Base-by-base conservation (phyloP, 2,888 invertebrate genomes). In the Portevinia maculata region DNA sequence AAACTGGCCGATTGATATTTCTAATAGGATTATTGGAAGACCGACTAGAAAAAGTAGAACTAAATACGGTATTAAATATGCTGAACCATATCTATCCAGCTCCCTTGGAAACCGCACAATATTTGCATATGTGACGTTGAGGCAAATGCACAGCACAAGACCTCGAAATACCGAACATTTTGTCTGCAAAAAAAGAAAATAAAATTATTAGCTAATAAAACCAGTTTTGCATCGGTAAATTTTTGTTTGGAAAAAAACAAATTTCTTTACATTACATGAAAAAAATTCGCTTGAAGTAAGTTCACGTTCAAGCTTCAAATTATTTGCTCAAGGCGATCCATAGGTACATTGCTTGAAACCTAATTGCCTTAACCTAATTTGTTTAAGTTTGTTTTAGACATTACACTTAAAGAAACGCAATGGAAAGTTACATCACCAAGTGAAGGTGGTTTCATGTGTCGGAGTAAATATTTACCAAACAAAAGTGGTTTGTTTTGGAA, bases 91-190 rank as follows among this genome's bases (percentile, higher is more conserved):
- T 85, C 85, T 88, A 85, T 91, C 90, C 86, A 91, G 85, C 87
- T 91, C 91, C 55, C 91, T 87, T 78, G 91, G 91, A 87, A 91
- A 91, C 79, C 91, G 90, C 74, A 91, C 90, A 78, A 91, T 88
- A 86, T 91, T 91, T 69, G 90, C 89, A 81, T 89, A 91, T 84
- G 90, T 90, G 79, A 91, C 85, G 86, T 91, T 91, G 55, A 91
- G 86, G 86, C 91, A 91, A 85, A 91, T 87, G 86, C 91, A 91
- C 79, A 91, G 87, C 84, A 91, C 88, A 59, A 91, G 87, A 78
- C 90, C 90, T 76, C 91, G 90, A 86, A 91, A 90, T 84, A 91
- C 88, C 69, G 91, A 91, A 85, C 91, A 91, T 89, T 91, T 91
- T 86, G 91, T 90, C 91, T 91, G 87, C 1, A 87, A 88, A 62